phyloP scores from a whole-genome alignment of 2,888 invertebrate species.

The Phyto melanocephala region DNA sequence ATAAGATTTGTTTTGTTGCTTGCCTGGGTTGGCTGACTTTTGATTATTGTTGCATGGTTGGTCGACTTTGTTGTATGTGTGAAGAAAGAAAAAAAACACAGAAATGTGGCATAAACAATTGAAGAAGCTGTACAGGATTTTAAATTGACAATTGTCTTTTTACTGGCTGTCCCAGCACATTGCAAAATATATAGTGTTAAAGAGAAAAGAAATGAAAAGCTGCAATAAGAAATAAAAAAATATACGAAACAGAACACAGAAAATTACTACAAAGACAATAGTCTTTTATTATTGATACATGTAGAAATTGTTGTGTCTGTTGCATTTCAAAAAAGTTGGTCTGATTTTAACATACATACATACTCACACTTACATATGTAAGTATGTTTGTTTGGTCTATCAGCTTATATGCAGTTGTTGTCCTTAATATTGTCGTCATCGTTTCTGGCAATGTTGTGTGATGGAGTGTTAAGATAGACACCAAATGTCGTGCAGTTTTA shows the following conservation, averaged over 20 bases:
- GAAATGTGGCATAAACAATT: constrained; percentile 41
- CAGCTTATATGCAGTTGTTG: neutral
- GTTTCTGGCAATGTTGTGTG: constrained; percentile 48
- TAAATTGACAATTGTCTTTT: constrained; percentile 53
- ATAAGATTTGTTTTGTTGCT: constrained; percentile 39
- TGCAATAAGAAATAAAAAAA: constrained; percentile 1
- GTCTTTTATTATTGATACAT: constrained; percentile 12
- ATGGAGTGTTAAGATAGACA: constrained; percentile 65
- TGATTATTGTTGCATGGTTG: constrained; percentile 10
- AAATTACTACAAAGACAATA: constrained; percentile 52
- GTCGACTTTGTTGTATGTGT: constrained; percentile 12
- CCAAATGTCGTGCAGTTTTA: constrained; percentile 77
- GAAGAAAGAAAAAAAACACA: neutral
- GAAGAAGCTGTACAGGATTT: constrained; percentile 51
- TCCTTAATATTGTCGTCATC: constrained; percentile 60
- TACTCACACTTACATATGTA: neutral
- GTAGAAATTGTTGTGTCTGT: constrained; percentile 24
- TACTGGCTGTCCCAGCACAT: neutral
- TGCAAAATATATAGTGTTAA: constrained; percentile 39
- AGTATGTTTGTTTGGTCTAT: constrained; percentile 13
- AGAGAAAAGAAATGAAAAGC: constrained; percentile 49
- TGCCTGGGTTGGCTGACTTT: constrained; percentile 18
- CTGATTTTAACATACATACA: too few species aligned
- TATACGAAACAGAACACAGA: constrained; percentile 27
- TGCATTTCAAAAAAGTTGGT: neutral